Percentiles rank a stretch among this genome's conserved stretches.
These are phyloP conservation scores for Scrobipalpa atriplicella DNA, from an alignment of 2,888 invertebrate species.

Conservation along the genomic window DNA sequence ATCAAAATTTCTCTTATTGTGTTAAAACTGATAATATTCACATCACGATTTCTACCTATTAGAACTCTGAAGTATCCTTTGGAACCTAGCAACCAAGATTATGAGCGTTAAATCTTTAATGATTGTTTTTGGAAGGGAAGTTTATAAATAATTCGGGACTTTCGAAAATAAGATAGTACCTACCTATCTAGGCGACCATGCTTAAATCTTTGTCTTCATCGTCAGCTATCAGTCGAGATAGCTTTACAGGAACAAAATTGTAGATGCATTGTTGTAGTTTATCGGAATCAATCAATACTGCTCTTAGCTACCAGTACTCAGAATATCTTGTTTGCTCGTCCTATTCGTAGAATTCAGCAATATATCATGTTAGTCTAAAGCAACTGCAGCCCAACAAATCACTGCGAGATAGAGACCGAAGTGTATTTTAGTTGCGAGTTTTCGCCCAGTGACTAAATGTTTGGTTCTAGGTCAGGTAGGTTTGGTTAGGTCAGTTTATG, in stretches of 20 bases:
- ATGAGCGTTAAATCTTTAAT: too few relatives aligned
- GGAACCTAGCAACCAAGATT: too few relatives aligned
- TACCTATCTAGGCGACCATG: too few relatives aligned
- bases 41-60: too few relatives aligned
- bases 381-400: slow-evolving; percentile 4
- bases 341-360: background rate
- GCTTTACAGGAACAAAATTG: background rate
- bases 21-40: background rate
- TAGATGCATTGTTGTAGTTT: background rate
- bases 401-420: background rate
- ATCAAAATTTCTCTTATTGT: background rate
- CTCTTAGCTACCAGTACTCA: background rate
- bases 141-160: too few relatives aligned
- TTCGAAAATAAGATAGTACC: too few relatives aligned
- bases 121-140: too few relatives aligned
- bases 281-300: background rate
- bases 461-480: background rate
- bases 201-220: too few relatives aligned
- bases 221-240: too few relatives aligned
- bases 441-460: slow-evolving; percentile 8
- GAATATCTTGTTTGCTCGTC: background rate
- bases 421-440: slow-evolving; percentile 17
- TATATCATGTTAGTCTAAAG: background rate
- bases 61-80: too few relatives aligned
- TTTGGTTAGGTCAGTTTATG: slow-evolving; percentile 7